Conservation (phyloP, 2,797 vertebrate genomes). For the Hippocampus kuda region DNA sequence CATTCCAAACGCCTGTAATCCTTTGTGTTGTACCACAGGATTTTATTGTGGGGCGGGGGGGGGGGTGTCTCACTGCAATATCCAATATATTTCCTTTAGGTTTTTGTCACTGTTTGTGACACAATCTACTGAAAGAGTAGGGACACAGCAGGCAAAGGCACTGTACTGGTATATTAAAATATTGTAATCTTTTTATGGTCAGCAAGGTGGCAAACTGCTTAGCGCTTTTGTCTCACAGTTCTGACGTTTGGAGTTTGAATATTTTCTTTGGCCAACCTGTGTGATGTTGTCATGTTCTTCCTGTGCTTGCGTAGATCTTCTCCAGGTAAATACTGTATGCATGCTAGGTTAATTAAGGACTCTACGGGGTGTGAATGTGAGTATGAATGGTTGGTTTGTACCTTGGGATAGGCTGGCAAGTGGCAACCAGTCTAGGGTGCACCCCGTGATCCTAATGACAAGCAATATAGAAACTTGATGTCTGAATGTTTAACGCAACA, state of each 20-base stretch:
- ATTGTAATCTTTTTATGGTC: neutral
- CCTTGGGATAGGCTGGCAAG: neutral
- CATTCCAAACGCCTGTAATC: conserved; percentile 13
- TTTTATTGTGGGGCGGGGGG: neutral
- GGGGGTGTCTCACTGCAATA: neutral
- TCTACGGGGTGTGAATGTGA: neutral
- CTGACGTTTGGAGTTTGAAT: neutral
- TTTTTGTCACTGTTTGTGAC: neutral
- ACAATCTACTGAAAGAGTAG: neutral
- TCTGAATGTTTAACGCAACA: neutral
- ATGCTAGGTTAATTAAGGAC: neutral
- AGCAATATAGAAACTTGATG: neutral
- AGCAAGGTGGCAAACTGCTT: neutral
- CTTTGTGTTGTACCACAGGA: conserved; percentile 10
- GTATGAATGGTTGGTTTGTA: neutral
- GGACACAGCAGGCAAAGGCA: neutral
- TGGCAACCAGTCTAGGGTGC: neutral
- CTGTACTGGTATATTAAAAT: neutral
- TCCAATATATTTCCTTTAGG: neutral
- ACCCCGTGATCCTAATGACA: neutral
- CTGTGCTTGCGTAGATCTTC: neutral
- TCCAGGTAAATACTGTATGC: neutral
- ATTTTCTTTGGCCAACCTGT: neutral
- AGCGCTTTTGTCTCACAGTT: neutral
- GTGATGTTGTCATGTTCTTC: neutral